Conservation (phyloP, 2,797 vertebrate species). For the Gallinago nigripennis region DNA sequence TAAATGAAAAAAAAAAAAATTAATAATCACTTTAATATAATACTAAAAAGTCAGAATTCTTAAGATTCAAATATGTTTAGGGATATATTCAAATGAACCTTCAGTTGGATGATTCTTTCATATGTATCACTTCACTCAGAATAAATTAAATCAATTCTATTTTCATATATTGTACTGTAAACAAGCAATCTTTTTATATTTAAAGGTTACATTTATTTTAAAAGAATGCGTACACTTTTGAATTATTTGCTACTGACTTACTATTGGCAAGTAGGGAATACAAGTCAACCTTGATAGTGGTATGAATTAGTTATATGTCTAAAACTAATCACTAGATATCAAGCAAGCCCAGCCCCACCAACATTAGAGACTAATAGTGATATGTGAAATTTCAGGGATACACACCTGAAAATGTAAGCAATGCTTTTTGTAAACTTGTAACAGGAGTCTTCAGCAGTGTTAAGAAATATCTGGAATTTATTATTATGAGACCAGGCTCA, state of each 20-base stretch:
- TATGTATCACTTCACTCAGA: not conserved
- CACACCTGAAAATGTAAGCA: not conserved
- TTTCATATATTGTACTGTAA: not conserved
- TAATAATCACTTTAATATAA: conserved; percentile 15
- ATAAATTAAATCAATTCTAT: not conserved
- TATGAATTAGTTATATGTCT: not conserved
- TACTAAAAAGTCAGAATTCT: not conserved
- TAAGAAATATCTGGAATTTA: not conserved
- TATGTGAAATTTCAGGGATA: not conserved
- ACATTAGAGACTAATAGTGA: not conserved
- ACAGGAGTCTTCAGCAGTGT: not conserved
- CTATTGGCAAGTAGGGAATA: not conserved
- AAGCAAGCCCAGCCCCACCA: not conserved
- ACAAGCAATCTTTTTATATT: not conserved
- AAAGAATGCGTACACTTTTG: not conserved
- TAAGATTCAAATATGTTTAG: conserved; percentile 6
- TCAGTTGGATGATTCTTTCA: conserved; percentile 16
- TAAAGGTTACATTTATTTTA: not conserved
- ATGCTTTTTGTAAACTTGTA: not conserved
- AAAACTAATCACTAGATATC: not conserved
- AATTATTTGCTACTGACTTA: not conserved
- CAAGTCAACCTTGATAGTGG: not conserved
- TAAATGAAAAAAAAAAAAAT: conserved; percentile 41
- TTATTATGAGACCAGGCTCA: not conserved
- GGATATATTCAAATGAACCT: conserved; percentile 32